Percentiles rank a stretch among this genome's conserved stretches.
Evolutionary conservation across 2,113 vertebrate genomes (phyloP).

Genomic region (Gopherus flavomarginatus): DNA sequence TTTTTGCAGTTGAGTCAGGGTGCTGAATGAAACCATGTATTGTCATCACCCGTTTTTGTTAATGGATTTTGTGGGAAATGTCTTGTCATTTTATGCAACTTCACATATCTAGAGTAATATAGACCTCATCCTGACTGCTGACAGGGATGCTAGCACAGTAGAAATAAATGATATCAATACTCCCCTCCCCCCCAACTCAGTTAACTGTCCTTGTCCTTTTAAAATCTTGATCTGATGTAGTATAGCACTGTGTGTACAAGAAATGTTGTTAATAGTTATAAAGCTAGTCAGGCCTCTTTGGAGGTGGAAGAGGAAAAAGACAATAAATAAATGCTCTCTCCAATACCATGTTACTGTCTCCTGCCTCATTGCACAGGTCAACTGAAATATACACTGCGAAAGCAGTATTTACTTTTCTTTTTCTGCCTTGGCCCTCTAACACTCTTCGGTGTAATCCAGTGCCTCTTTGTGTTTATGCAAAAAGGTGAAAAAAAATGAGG

Average conservation of each 20-base stretch:
- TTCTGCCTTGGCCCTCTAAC: not conserved
- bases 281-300: not conserved
- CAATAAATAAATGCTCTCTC: not conserved
- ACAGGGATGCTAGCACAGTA: not conserved
- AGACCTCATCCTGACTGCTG: not conserved
- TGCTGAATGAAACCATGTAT: not conserved
- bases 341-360: not conserved
- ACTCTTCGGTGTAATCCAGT: not conserved
- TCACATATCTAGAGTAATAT: not conserved
- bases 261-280: not conserved
- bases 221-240: not conserved
- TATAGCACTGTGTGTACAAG: not conserved
- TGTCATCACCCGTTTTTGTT: not conserved
- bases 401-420: slow-evolving; percentile 21
- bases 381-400: not conserved
- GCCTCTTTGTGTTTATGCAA: not conserved
- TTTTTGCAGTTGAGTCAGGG: not conserved
- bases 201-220: not conserved
- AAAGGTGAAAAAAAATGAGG: not conserved
- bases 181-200: accelerated
- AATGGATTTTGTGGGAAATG: not conserved
- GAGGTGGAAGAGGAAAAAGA: not conserved
- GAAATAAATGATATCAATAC: not conserved
- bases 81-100: not conserved
- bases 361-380: not conserved